Conservation (phyloP, 2,797 vertebrate species). For the Garrulus glandarius region DNA sequence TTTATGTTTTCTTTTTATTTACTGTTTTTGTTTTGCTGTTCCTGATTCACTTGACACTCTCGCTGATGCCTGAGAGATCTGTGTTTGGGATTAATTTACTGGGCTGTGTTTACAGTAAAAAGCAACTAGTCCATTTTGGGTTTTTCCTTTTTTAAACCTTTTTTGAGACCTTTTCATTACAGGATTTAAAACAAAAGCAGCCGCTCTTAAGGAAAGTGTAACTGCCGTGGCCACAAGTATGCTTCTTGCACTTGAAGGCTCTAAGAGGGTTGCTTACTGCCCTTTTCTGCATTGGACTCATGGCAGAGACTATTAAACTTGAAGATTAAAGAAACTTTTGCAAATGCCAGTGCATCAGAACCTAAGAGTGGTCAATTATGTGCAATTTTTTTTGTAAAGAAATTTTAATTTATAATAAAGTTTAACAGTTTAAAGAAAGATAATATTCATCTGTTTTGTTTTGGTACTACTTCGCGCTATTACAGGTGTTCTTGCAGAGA, state of each 20-base stretch:
- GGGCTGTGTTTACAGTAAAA: constrained; percentile 82
- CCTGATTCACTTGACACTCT: constrained; percentile 82
- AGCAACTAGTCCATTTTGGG: constrained; percentile 76
- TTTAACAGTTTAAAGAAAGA: constrained; percentile 85
- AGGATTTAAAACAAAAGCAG: constrained; percentile 83
- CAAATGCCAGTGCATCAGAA: constrained; percentile 84
- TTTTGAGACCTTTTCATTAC: constrained; percentile 81
- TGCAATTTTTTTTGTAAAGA: constrained; percentile 90
- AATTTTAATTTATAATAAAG: constrained; percentile 90
- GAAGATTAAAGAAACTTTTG: constrained; percentile 86
- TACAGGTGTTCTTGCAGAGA: constrained; percentile 84
- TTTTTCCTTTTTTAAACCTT: constrained; percentile 75
- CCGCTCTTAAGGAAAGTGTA: constrained; percentile 80
- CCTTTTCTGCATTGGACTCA: constrained; percentile 83
- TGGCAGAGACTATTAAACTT: constrained; percentile 85
- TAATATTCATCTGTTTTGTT: constrained; percentile 80
- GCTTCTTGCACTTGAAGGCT: constrained; percentile 84
- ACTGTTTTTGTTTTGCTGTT: constrained; percentile 77
- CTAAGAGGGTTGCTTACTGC: constrained; percentile 79
- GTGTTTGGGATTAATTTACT: constrained; percentile 78
- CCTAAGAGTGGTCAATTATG: constrained; percentile 86
- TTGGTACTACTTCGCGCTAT: constrained; percentile 76
- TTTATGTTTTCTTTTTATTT: constrained; percentile 76
- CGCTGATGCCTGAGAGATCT: constrained; percentile 82
- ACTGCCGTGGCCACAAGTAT: constrained; percentile 81